A percentile compares a stretch with the other conserved stretches of the same genome.
Evolutionary conservation across 2,113 vertebrate species (phyloP).

Genomic region (Podarcis raffonei): DNA sequence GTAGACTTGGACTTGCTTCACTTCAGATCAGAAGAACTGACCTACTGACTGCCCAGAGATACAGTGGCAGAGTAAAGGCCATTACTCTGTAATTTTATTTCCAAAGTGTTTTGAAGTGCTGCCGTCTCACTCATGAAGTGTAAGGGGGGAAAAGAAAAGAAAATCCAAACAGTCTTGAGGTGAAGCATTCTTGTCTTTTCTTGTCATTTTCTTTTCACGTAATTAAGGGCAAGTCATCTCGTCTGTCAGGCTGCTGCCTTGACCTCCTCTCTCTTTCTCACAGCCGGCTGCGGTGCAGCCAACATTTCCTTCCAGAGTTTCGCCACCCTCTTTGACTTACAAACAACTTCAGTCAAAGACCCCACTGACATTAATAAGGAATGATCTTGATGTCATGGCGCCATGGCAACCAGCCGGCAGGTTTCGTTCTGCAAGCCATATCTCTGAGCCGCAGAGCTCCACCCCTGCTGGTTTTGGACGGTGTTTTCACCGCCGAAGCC

Average conservation of each 20-base stretch:
- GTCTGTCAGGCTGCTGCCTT: neutral
- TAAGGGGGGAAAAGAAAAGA: neutral
- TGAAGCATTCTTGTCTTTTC: neutral
- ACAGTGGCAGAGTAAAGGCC: neutral
- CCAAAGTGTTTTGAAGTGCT: neutral
- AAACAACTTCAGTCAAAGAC: conserved; percentile 68
- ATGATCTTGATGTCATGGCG: conserved; percentile 48
- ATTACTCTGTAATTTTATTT: neutral
- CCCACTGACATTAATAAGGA: conserved; percentile 60
- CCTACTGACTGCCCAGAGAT: neutral
- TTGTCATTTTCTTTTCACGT: neutral
- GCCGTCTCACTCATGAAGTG: neutral
- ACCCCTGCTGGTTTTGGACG: conserved; percentile 64
- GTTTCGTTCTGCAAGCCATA: conserved; percentile 23
- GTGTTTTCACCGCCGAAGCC: conserved; percentile 61
- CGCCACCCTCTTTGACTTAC: conserved; percentile 57
- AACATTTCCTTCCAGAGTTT: conserved; percentile 37
- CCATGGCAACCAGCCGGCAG: conserved; percentile 66
- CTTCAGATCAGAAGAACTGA: neutral
- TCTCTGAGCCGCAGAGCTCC: conserved; percentile 56
- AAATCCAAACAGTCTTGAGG: neutral
- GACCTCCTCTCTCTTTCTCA: conserved; percentile 36
- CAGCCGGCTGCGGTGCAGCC: conserved; percentile 4
- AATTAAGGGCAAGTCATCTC: conserved; percentile 21
- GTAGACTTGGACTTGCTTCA: neutral